Base-by-base conservation (phyloP, 35 echinoderm and acorn worm species). In the Acanthaster planci region DNA sequence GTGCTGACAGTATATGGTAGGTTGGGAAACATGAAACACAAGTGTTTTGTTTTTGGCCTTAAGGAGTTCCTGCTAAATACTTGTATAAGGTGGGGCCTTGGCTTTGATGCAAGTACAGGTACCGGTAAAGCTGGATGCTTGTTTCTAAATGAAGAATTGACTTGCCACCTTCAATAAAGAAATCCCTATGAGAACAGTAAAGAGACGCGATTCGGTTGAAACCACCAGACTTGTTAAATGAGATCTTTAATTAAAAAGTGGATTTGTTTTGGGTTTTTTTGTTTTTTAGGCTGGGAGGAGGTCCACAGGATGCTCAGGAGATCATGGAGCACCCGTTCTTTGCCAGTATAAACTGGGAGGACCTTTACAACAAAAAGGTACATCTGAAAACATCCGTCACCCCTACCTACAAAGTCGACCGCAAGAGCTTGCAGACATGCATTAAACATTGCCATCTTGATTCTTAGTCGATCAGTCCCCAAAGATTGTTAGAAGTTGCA, bases 251-350 rank as follows among this genome's bases (percentile, higher is more conserved):
- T n/a, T n/a, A n/a, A n/a, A 37, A 76, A 76, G 23, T 76, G 9
- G 10, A 27, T 30, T 27, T 0, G 18, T 78, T n/a, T 37, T 40
- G 76, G 31, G 39, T 18, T 52, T 60, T 85, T 39, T 87, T 50
- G 75, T 27, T 55, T 52, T 27, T 86, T 39, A 99, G 96, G 72
- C 67, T 99, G 42, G 96, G 96, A 67, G 83, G 92, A 85, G 92
- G 92, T 21, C 88, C 85, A 37, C 82, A 94, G 59, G 96, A 99
- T 92, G 96, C 92, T 26, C 88, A 89, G 42, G 96, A 99, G 84
- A 99, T 99, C 47, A 99, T 89, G 92, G 60, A 26, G 76, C 96
- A 99, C 86, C 40, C 55, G 22, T 99, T 99, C 83, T 99, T 99
- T 84, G 76, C 82, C 34, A 31, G 56, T 60, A 91, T 99, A 35